Conservation (phyloP, 2,113 vertebrate species). For the Progne subis region DNA sequence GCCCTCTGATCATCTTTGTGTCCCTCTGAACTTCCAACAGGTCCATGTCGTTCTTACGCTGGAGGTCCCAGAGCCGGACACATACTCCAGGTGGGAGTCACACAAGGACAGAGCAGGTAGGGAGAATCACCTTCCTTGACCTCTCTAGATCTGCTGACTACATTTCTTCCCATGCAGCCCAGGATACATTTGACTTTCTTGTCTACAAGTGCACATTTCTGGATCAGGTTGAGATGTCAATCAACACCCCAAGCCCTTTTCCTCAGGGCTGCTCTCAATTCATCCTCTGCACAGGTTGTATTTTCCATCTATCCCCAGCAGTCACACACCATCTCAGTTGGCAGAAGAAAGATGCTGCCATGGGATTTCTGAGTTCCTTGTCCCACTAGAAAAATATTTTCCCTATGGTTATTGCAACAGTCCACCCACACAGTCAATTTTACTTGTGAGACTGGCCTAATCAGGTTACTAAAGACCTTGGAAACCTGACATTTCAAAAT, state of each 20-base stretch:
- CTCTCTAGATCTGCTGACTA: background rate
- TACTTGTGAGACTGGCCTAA: background rate
- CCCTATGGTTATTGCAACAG: background rate
- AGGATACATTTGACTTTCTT: background rate
- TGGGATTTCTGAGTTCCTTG: background rate
- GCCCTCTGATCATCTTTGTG: background rate
- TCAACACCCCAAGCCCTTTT: background rate
- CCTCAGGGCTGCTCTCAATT: background rate
- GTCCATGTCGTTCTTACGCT: rapidly evolving
- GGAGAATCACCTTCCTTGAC: background rate
- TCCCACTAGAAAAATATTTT: background rate
- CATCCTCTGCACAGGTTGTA: background rate
- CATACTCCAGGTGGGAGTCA: background rate
- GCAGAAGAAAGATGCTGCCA: background rate
- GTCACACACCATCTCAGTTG: rapidly evolving
- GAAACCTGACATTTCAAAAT: background rate
- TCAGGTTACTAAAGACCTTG: background rate
- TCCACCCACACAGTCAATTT: background rate
- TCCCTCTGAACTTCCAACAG: background rate
- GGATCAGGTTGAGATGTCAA: background rate
- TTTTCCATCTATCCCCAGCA: background rate
- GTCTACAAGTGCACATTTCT: background rate
- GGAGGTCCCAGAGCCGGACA: background rate
- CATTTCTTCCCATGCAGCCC: rapidly evolving
- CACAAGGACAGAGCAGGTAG: background rate